Percentiles rank a stretch among this genome's conserved stretches.
Evolutionary conservation across 2,113 vertebrate species (phyloP).

Genomic region (Silurus glanis): DNA sequence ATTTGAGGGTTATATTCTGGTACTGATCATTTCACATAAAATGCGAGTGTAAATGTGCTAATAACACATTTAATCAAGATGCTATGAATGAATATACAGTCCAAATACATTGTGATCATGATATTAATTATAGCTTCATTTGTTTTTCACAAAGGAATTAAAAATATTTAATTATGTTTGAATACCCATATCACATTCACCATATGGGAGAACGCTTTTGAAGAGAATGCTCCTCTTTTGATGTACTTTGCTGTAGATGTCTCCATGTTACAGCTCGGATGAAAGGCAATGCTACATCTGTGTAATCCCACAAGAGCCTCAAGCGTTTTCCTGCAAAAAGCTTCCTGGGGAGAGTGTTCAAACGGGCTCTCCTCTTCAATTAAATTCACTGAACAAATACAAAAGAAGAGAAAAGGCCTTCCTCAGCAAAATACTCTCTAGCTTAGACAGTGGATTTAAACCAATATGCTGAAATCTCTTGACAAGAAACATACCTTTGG

Average conservation of each 20-base stretch:
- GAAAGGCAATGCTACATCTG: conserved; percentile 21
- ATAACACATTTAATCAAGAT: background rate
- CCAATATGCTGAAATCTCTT: background rate
- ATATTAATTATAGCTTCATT: background rate
- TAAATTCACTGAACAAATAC: conserved; percentile 29
- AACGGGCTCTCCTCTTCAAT: conserved; percentile 31
- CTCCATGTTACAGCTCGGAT: conserved; percentile 26
- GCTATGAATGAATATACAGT: background rate
- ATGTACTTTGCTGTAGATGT: conserved; percentile 25
- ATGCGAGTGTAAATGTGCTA: background rate
- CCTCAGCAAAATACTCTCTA: background rate
- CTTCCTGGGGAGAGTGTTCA: conserved; percentile 34
- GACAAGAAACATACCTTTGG: background rate
- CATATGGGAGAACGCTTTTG: background rate
- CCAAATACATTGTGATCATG: background rate
- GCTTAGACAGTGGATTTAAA: conserved; percentile 24
- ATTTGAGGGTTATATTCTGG: background rate
- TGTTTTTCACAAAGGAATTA: background rate
- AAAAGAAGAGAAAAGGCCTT: background rate
- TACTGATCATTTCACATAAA: background rate
- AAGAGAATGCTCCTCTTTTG: conserved; percentile 18
- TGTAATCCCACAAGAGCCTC: conserved; percentile 40
- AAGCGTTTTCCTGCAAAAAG: conserved; percentile 37
- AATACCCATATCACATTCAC: background rate
- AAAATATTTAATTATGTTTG: background rate